phyloP scores from a whole-genome alignment of 2,888 invertebrate species.

The Oscheius sp. region DNA sequence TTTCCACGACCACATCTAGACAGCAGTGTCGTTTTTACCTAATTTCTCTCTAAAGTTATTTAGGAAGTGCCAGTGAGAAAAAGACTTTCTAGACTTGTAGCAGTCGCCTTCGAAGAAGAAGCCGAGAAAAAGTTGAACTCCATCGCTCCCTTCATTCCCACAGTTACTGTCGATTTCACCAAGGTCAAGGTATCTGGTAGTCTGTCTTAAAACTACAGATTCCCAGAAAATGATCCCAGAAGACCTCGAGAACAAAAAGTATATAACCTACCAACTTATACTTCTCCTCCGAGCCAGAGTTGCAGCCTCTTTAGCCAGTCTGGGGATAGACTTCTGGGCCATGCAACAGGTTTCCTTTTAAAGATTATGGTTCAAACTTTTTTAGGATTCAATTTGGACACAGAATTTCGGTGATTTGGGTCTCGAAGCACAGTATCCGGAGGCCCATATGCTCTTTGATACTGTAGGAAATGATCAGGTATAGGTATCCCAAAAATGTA shows the following conservation, averaged over 20 bases:
- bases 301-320: conserved; percentile 44
- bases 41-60: too few species aligned
- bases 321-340: conserved; percentile 54
- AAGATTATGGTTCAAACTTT: neutral
- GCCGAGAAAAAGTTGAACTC: conserved; percentile 40
- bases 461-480: conserved; percentile 59
- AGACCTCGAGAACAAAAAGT: conserved; percentile 49
- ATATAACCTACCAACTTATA: conserved; percentile 55
- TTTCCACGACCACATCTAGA: too few species aligned
- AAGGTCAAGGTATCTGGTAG: conserved; percentile 37
- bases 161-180: conserved; percentile 47
- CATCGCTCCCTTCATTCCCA: conserved; percentile 47
- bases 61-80: neutral
- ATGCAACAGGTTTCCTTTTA: conserved; percentile 52
- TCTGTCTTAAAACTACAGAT: neutral
- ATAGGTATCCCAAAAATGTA: neutral
- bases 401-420: conserved; percentile 50
- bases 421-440: conserved; percentile 47
- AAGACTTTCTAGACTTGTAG: conserved; percentile 35
- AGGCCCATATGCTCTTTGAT: conserved; percentile 51
- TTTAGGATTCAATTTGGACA: conserved; percentile 55
- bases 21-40: too few species aligned
- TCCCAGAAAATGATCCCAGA: conserved; percentile 20
- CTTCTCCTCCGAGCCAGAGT: conserved; percentile 48
- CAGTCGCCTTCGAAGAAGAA: conserved; percentile 47